Evolutionary conservation across 2,797 vertebrate species (phyloP).

Genomic region (Dryobates pubescens): DNA sequence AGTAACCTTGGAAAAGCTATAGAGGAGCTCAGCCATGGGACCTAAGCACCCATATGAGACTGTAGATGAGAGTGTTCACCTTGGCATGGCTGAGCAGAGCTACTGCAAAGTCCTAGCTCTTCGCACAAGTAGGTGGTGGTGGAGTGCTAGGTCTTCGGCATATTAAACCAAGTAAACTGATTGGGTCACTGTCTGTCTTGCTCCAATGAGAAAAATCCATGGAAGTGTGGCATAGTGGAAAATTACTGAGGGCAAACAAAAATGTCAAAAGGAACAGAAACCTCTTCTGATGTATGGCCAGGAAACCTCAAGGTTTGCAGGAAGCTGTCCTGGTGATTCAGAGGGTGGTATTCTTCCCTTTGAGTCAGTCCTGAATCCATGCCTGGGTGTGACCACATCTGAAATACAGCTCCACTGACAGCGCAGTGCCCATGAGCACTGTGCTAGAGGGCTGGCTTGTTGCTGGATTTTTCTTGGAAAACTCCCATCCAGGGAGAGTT

Average conservation of each 20-base stretch:
- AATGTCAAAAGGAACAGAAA: slow-evolving; percentile 27
- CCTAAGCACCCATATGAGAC: neutral
- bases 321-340: slow-evolving; percentile 59
- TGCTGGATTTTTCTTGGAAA: slow-evolving; percentile 52
- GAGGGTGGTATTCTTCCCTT: slow-evolving; percentile 50
- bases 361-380: slow-evolving; percentile 62
- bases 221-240: slow-evolving; percentile 50
- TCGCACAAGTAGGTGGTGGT: neutral
- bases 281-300: slow-evolving; percentile 44
- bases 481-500: slow-evolving; percentile 30
- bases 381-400: slow-evolving; percentile 68
- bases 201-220: neutral
- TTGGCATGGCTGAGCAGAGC: neutral
- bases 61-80: neutral
- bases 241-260: slow-evolving; percentile 36
- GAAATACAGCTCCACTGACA: slow-evolving; percentile 17
- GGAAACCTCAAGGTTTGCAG: slow-evolving; percentile 62
- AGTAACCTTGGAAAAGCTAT: neutral
- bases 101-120: neutral
- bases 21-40: neutral
- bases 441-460: neutral
- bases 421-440: neutral
- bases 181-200: neutral
- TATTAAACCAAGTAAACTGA: neutral
- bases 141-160: neutral